These are phyloP conservation scores for Bombus picipes DNA, from an alignment of 1,140 invertebrate genomes.

Conservation along the genomic window DNA sequence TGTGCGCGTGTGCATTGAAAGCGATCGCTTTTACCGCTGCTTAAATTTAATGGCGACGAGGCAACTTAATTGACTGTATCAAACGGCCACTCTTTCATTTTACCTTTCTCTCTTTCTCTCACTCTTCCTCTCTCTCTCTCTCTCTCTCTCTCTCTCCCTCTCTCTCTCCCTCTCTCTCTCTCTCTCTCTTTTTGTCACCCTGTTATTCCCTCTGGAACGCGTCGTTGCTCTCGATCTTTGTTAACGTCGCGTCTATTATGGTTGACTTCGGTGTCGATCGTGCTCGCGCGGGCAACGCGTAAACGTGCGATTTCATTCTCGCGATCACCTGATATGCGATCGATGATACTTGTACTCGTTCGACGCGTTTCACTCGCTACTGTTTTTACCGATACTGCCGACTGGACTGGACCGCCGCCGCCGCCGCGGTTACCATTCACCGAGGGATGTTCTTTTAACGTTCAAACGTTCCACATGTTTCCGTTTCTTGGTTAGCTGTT, in stretches of 20 bases:
- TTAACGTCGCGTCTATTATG: neutral
- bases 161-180: neutral
- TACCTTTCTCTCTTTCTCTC: neutral
- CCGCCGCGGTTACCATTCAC: neutral
- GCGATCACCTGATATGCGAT: neutral
- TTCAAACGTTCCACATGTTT: neutral
- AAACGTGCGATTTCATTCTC: conserved; percentile 1
- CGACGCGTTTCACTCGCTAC: neutral
- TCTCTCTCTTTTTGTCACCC: too few relatives aligned
- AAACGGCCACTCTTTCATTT: conserved; percentile 14
- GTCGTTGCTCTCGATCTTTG: neutral
- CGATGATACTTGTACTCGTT: neutral
- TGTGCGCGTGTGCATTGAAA: neutral
- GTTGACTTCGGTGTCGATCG: neutral
- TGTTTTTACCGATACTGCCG: neutral
- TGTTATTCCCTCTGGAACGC: neutral
- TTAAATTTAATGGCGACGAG: conserved; percentile 22
- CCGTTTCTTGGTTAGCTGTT: neutral
- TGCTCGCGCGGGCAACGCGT: neutral
- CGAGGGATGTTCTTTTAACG: neutral
- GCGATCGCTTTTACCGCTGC: neutral
- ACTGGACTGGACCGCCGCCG: neutral
- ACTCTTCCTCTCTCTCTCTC: too few relatives aligned
- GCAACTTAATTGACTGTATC: conserved; percentile 40
- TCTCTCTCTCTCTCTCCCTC: too few relatives aligned